Evolutionary conservation across 2,113 vertebrate species (phyloP).

Genomic region (Spilogale gracilis): DNA sequence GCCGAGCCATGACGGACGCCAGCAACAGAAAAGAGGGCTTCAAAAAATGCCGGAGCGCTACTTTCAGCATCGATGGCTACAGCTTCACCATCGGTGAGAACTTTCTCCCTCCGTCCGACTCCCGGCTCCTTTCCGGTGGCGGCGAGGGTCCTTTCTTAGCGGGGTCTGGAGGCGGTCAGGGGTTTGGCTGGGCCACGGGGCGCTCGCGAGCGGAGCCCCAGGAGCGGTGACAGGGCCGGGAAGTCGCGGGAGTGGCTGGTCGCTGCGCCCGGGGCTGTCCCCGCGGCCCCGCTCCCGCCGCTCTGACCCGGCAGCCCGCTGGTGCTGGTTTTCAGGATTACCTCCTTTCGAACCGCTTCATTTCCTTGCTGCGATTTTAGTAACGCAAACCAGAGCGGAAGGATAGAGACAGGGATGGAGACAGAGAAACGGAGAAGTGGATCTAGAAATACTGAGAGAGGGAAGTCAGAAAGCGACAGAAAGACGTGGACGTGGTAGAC

Average conservation of each 20-base stretch:
- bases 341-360: not conserved
- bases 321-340: not conserved
- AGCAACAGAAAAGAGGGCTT: constrained; percentile 94
- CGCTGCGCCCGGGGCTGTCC: not conserved
- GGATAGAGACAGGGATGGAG: not conserved
- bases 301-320: constrained; percentile 21
- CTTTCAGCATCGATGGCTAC: constrained; percentile 98
- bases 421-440: not conserved
- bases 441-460: not conserved
- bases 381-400: not conserved
- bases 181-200: not conserved
- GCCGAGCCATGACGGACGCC: constrained; percentile 91
- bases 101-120: constrained; percentile 39
- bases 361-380: constrained; percentile 63
- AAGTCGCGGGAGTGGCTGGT: not conserved
- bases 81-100: constrained; percentile 97
- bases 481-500: not conserved
- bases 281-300: not conserved
- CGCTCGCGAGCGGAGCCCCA: not conserved
- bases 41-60: constrained; percentile 96
- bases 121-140: not conserved
- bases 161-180: not conserved
- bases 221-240: not conserved
- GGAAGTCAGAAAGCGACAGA: not conserved
- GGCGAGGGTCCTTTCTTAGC: not conserved